phyloP scores from a whole-genome alignment of 2,113 vertebrate genomes.

The Martes martes region DNA sequence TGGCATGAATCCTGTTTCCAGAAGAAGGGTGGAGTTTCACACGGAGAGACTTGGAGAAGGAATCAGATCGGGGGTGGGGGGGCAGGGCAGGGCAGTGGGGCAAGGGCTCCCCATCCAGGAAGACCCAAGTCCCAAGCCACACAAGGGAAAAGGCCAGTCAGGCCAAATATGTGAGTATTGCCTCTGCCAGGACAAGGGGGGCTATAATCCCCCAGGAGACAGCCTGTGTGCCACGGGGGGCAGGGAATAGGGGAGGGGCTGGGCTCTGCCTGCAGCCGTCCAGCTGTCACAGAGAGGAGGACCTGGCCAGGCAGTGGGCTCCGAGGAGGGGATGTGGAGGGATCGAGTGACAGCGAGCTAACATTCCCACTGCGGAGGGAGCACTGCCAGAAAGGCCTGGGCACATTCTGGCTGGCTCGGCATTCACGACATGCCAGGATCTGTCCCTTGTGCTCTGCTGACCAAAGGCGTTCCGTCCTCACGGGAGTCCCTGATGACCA shows the following conservation, averaged over 20 bases:
- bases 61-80: background rate
- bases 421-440: rapidly evolving
- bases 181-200: too few relatives aligned
- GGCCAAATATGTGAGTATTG: rapidly evolving
- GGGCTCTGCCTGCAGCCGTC: background rate
- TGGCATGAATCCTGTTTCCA: background rate
- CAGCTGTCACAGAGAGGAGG: background rate
- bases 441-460: rapidly evolving
- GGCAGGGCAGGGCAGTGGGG: rapidly evolving
- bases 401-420: rapidly evolving
- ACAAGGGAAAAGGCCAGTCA: rapidly evolving
- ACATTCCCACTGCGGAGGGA: background rate
- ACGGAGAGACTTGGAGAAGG: background rate
- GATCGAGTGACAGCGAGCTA: background rate
- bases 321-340: background rate
- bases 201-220: rapidly evolving
- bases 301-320: background rate
- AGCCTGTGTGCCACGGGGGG: rapidly evolving
- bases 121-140: background rate
- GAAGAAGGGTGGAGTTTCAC: background rate
- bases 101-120: rapidly evolving
- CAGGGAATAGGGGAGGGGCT: too few relatives aligned
- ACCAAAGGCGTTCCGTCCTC: rapidly evolving
- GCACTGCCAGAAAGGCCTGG: rapidly evolving
- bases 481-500: rapidly evolving